Evolutionary conservation across 2,888 invertebrate species (phyloP).

Genomic region (Pammene fasciana): DNA sequence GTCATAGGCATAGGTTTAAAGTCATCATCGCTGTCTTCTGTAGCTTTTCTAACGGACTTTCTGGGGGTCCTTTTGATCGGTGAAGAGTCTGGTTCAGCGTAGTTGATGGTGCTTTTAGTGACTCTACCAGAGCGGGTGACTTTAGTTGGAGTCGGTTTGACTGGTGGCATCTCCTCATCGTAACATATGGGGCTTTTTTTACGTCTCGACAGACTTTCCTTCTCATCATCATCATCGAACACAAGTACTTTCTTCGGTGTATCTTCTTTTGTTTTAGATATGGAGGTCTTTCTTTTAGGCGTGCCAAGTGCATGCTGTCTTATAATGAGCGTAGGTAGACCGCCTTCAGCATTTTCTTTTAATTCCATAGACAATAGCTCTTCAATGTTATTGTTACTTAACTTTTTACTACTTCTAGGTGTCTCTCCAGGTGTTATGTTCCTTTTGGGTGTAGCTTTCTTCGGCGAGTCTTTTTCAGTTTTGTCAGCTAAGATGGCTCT

Average conservation of each 20-base stretch:
- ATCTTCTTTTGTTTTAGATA: conserved; percentile 57
- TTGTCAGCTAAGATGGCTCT: conserved; percentile 76
- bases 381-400: conserved; percentile 60
- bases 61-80: conserved; percentile 65
- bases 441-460: conserved; percentile 57
- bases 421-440: conserved; percentile 51
- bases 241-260: conserved; percentile 69
- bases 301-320: conserved; percentile 64
- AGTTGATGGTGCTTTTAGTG: conserved; percentile 56
- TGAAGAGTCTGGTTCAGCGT: conserved; percentile 61
- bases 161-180: conserved; percentile 31
- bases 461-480: conserved; percentile 68
- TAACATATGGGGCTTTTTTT: conserved; percentile 23
- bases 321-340: conserved; percentile 73
- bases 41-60: conserved; percentile 52
- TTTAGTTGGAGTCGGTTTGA: conserved; percentile 32
- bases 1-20: conserved; percentile 58
- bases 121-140: conserved; percentile 61
- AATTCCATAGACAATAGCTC: conserved; percentile 71
- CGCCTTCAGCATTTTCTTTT: conserved; percentile 74
- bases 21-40: conserved; percentile 67
- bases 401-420: conserved; percentile 60
- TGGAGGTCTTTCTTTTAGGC: conserved; percentile 67
- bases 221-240: conserved; percentile 66
- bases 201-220: conserved; percentile 39